Percentiles rank a stretch among this genome's conserved stretches.
These are phyloP conservation scores for Chanos chanos DNA, from an alignment of 2,797 vertebrate genomes.

Conservation along the genomic window DNA sequence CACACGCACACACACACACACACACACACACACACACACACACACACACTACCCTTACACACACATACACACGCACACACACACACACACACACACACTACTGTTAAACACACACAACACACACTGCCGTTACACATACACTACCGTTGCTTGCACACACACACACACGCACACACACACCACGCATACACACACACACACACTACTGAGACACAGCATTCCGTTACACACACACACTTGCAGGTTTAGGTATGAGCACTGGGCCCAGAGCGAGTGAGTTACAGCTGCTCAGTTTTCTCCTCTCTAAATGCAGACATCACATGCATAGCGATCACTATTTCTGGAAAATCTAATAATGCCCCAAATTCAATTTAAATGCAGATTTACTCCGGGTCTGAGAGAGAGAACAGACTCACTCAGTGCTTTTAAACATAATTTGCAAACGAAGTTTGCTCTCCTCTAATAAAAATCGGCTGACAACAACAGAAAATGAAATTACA, in stretches of 20 bases:
- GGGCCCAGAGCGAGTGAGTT: slow-evolving; percentile 14
- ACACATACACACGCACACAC: too few relatives aligned
- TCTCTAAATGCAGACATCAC: slow-evolving; percentile 4
- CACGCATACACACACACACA: too few relatives aligned
- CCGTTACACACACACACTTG: slow-evolving; percentile 19
- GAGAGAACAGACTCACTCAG: slow-evolving; percentile 30
- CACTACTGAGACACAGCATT: slow-evolving; percentile 29
- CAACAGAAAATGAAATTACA: slow-evolving; percentile 36
- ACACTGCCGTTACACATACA: too few relatives aligned
- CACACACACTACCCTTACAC: too few relatives aligned
- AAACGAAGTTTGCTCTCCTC: slow-evolving; percentile 30
- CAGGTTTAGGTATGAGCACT: too few relatives aligned
- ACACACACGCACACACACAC: too few relatives aligned
- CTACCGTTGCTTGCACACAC: too few relatives aligned
- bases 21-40: too few relatives aligned
- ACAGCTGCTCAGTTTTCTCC: slow-evolving; percentile 9
- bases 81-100: too few relatives aligned
- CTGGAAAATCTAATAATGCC: slow-evolving; percentile 53
- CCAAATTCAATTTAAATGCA: slow-evolving; percentile 53
- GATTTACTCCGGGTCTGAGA: slow-evolving; percentile 31
- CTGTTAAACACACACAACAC: too few relatives aligned
- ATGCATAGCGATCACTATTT: slow-evolving; percentile 37
- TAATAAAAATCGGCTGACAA: slow-evolving; percentile 49
- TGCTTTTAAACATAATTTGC: slow-evolving; percentile 44
- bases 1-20: too few relatives aligned